Percentiles rank a stretch among this genome's conserved stretches.
Conservation (phyloP, 2,113 vertebrate genomes). For the Corapipo altera region DNA sequence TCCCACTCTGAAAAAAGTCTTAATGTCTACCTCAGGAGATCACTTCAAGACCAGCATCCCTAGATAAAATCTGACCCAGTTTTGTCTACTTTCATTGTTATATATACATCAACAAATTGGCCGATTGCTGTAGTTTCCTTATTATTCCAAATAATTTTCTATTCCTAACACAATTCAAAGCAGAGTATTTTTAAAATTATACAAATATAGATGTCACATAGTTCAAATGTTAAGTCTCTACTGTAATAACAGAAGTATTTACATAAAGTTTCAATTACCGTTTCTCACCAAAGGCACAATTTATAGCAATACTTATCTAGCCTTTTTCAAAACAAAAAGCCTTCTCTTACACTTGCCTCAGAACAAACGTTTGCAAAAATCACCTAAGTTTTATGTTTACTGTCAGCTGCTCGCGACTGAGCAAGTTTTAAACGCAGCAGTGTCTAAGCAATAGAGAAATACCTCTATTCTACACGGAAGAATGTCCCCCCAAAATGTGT, state of each 20-base stretch:
- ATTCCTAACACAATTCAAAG: not conserved
- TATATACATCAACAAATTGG: conserved; percentile 35
- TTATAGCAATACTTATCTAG: not conserved
- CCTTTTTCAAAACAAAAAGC: conserved; percentile 24
- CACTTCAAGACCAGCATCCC: conserved; percentile 16
- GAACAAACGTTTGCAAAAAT: conserved; percentile 1
- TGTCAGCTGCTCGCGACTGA: conserved; percentile 2
- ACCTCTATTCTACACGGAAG: not conserved
- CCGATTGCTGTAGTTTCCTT: not conserved
- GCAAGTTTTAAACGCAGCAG: conserved; percentile 17
- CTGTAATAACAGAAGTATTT: not conserved
- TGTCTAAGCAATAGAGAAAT: not conserved
- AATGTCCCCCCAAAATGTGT: not conserved
- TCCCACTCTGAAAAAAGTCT: not conserved
- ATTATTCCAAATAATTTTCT: conserved; percentile 40
- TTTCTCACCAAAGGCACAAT: not conserved
- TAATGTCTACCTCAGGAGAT: not conserved
- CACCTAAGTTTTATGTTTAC: not conserved
- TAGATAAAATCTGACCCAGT: conserved; percentile 69
- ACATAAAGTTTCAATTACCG: not conserved
- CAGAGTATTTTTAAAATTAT: not conserved
- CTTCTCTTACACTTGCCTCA: not conserved
- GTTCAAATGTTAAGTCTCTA: not conserved
- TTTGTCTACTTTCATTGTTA: conserved; percentile 39
- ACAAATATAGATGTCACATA: not conserved